Conservation (phyloP, 2,113 vertebrate species). For the Ascaphus truei region DNA sequence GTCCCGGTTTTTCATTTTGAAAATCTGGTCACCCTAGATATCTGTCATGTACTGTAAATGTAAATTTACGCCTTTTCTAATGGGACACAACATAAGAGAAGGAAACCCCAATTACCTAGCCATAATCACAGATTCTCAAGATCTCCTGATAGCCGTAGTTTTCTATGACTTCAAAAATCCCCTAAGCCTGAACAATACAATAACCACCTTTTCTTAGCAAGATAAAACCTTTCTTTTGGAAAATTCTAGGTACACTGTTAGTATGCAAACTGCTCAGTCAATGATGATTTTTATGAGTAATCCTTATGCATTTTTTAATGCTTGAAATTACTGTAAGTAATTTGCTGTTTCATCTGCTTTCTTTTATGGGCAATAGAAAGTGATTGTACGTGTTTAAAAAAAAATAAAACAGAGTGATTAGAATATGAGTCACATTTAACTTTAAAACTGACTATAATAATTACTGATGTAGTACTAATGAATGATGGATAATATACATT, state of each 20-base stretch:
- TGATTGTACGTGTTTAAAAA: constrained; percentile 6
- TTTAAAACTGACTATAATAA: background rate
- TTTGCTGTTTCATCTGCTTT: constrained; percentile 1
- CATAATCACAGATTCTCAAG: background rate
- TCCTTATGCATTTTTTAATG: constrained; percentile 8
- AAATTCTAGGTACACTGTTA: background rate
- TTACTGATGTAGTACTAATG: background rate
- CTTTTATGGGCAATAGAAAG: constrained; percentile 4
- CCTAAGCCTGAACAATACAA: background rate
- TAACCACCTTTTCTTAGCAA: background rate
- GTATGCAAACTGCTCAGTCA: background rate
- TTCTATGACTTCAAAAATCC: background rate
- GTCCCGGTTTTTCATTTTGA: too few relatives aligned
- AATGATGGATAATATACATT: background rate
- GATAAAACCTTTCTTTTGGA: background rate
- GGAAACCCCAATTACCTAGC: background rate
- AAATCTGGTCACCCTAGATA: too few relatives aligned
- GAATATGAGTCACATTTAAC: background rate
- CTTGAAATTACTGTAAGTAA: constrained; percentile 17
- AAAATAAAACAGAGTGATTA: background rate
- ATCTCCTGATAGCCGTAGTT: background rate
- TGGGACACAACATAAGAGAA: background rate
- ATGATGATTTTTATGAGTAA: background rate
- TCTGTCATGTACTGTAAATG: too few relatives aligned
- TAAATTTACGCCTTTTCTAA: too few relatives aligned